Evolutionary conservation across 64 coral and sea anemone genomes (phyloP), one percentile per base, ranked within the genome.

Genomic region (Orbicella faveolata): DNA sequence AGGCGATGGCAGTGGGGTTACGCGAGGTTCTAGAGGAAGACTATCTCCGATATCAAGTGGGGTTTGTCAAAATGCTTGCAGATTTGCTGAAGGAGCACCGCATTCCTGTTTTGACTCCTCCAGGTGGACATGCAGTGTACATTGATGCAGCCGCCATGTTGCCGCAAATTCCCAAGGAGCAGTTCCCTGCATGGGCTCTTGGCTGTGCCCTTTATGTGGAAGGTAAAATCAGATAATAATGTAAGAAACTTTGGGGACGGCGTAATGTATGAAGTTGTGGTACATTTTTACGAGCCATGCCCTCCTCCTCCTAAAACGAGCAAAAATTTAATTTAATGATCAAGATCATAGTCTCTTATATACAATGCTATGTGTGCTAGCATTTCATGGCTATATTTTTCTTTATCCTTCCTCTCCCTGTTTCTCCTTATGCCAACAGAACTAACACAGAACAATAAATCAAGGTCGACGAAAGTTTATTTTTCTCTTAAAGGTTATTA

Each of bases 51-150:
- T 94, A 94, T 26, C 92, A 85, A 79, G 75, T 90, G n/a, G 67
- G 83, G 21, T 86, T 84, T 57, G 88, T 90, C 30, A 67, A 90
- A 66, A 54, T 57, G 63, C 70, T 94, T 15, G 88, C 92, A 54
- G 80, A 94, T 48, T 76, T 89, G 80, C 80, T 94, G 30, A 69
- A 36, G 69, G 80, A 89, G 16, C 17, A 61, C 34, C 61, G 36
- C 20, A 78, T 90, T 23, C 88, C 92, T 8, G 75, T 94, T 13
- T 73, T 94, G 21, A 74, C 74, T 16, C 92, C 92, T 14, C 92
- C 92, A 6, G 88, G 92, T 53, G 92, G 92, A 44, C 92, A 94
- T 62, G 92, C 92, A n/a, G 92, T 93, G 8, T 93, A 93, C 86
- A 88, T 93, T 34, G 86, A 93, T 64, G 91, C 91, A 63, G 78